Evolutionary conservation across 2,797 vertebrate species (phyloP).

Genomic region (Cossypha dichroa): DNA sequence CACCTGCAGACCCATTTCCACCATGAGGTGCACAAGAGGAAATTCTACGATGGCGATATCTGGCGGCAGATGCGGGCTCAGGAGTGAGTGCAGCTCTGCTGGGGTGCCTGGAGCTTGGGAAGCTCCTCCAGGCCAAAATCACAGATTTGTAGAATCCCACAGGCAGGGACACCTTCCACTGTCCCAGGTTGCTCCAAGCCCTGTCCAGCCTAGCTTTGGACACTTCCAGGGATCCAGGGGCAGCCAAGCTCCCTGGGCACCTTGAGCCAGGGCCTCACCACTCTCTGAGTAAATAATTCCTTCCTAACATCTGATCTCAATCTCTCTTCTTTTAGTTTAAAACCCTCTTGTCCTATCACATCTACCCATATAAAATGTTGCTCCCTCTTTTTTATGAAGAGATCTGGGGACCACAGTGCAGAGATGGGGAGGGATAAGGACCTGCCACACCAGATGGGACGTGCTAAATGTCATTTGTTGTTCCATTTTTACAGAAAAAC

Average conservation of each 20-base stretch:
- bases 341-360: not conserved
- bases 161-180: not conserved
- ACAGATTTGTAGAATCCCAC: not conserved
- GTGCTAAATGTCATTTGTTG: not conserved
- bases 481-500: conserved; percentile 49
- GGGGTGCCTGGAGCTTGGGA: not conserved
- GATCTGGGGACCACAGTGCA: not conserved
- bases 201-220: not conserved
- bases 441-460: not conserved
- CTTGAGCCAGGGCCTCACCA: not conserved
- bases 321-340: not conserved
- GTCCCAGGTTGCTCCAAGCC: not conserved
- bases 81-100: conserved; percentile 53
- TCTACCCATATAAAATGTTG: not conserved
- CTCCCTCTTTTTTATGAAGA: not conserved
- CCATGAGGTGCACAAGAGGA: conserved; percentile 40
- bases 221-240: not conserved
- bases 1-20: conserved; percentile 62
- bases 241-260: not conserved
- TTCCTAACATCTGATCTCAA: not conserved
- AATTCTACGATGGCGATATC: not conserved
- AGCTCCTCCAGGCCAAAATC: not conserved
- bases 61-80: conserved; percentile 41
- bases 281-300: not conserved
- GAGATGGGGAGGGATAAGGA: not conserved